Evolutionary conservation across 1,140 invertebrate genomes (phyloP).

Genomic region (Daktulosphaira vitifoliae): DNA sequence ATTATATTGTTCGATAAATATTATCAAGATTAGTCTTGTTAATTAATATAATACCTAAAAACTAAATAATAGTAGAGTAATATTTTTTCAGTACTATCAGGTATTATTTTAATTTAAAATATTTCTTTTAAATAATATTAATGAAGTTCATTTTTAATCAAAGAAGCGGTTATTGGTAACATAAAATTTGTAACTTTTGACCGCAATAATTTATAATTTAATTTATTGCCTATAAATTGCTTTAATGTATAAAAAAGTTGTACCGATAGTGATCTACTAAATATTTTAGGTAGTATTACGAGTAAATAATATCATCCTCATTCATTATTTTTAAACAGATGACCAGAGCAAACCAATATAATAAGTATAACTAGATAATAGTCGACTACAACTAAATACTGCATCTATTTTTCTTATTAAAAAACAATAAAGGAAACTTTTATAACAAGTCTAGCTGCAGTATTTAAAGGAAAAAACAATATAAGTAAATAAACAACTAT

Average conservation of each 20-base stretch:
- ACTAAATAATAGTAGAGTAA: too few species aligned
- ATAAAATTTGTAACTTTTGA: too few species aligned
- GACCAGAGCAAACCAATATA: background rate
- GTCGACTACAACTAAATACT: background rate
- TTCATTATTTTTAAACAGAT: conserved; percentile 8
- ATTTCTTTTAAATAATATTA: background rate
- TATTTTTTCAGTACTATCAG: too few species aligned
- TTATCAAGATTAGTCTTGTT: conserved; percentile 31
- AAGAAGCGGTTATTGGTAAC: too few species aligned
- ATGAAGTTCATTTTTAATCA: too few species aligned
- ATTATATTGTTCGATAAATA: conserved; percentile 9
- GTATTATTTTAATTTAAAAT: background rate
- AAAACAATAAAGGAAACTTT: conserved; percentile 1
- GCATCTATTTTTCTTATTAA: background rate
- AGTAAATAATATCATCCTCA: background rate
- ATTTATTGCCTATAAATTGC: too few species aligned
- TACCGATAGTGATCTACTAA: background rate
- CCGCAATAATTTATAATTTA: too few species aligned
- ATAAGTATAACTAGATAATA: too few species aligned
- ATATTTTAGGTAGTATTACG: background rate
- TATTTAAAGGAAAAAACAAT: background rate
- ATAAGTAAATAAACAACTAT: background rate
- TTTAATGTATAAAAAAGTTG: background rate
- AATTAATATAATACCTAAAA: background rate
- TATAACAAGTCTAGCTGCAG: background rate